Percentiles rank a stretch among this genome's conserved stretches.
Evolutionary conservation across 2,888 invertebrate genomes (phyloP).

Genomic region (Trachelus tabidus): DNA sequence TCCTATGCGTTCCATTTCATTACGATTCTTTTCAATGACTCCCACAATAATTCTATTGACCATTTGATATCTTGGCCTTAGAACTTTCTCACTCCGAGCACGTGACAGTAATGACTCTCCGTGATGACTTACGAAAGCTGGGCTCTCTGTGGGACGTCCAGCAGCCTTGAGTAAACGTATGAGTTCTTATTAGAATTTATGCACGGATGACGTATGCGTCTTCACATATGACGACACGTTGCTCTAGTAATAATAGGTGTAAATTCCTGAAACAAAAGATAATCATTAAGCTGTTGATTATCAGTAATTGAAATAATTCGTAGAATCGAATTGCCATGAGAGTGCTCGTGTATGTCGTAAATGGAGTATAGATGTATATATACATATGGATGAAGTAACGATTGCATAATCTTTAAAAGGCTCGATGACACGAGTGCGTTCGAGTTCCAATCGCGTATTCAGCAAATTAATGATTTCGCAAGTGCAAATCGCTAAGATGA

Average conservation of each 20-base stretch:
- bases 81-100: neutral
- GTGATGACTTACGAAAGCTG: neutral
- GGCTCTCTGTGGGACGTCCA: neutral
- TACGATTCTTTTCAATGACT: neutral
- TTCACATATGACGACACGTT: neutral
- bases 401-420: no score
- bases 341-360: neutral
- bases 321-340: neutral
- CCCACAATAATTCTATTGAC: neutral
- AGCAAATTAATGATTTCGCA: no score
- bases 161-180: neutral
- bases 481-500: no score
- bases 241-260: conserved; percentile 47
- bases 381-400: neutral
- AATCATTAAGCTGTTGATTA: neutral
- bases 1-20: neutral
- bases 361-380: neutral
- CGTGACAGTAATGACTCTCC: neutral
- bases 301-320: neutral
- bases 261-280: conserved; percentile 45
- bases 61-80: neutral
- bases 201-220: neutral
- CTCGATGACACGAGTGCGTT: no score
- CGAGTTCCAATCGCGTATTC: no score
- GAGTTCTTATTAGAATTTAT: neutral